A percentile compares a stretch with the other conserved stretches of the same genome.
Evolutionary conservation across 2,888 invertebrate genomes (phyloP).

Genomic region (Platycheirus rosarum): DNA sequence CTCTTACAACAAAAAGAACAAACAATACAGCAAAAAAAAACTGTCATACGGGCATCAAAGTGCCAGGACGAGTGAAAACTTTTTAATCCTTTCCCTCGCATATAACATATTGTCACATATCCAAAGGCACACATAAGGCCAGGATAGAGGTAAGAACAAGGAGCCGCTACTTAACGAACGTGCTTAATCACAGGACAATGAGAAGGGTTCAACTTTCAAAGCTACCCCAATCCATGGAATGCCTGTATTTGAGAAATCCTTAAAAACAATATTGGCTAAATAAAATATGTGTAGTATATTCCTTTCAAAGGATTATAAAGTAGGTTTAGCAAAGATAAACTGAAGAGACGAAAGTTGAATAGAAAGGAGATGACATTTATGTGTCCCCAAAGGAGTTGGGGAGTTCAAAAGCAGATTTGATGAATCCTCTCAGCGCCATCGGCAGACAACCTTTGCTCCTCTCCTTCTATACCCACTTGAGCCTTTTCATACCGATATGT

Average conservation of each 20-base stretch:
- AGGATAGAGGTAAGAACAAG: slow-evolving; percentile 8
- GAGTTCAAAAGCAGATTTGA: slow-evolving; percentile 67
- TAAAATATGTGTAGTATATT: slow-evolving; percentile 29
- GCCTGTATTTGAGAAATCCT: slow-evolving; percentile 30
- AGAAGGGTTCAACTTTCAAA: slow-evolving; percentile 24
- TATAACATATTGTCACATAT: background rate
- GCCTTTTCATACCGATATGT: slow-evolving; percentile 32
- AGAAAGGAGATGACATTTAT: slow-evolving; percentile 63
- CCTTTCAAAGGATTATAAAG: slow-evolving; percentile 40
- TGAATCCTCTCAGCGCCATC: slow-evolving; percentile 41
- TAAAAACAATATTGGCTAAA: slow-evolving; percentile 40
- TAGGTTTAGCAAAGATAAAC: slow-evolving; percentile 63
- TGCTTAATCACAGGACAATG: slow-evolving; percentile 34
- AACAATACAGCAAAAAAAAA: background rate
- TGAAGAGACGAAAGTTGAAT: slow-evolving; percentile 36
- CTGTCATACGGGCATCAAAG: background rate
- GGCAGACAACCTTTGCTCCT: slow-evolving; percentile 36
- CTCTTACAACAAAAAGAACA: background rate
- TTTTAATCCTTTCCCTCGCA: background rate
- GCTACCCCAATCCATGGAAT: slow-evolving; percentile 1
- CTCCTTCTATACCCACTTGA: slow-evolving; percentile 39
- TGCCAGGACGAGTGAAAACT: background rate
- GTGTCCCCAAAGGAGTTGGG: slow-evolving; percentile 52
- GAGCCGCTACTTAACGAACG: slow-evolving; percentile 26
- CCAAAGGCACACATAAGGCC: slow-evolving; percentile 3